Conservation (phyloP, 2,888 invertebrate species). For the Philaethria dido region DNA sequence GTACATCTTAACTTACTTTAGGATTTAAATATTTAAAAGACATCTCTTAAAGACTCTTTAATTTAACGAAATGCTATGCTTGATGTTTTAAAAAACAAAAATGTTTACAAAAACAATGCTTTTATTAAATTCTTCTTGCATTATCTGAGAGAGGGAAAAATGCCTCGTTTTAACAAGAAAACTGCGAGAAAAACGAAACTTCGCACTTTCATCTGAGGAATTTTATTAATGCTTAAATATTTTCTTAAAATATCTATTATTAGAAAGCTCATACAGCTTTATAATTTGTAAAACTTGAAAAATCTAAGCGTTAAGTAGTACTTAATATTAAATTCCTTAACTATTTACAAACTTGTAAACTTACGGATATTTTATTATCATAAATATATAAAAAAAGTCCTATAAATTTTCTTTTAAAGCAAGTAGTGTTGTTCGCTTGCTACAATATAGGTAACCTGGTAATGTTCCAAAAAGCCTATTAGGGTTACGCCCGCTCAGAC, state of each 20-base stretch:
- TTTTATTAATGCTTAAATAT: slow-evolving; percentile 75
- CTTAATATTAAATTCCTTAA: not conserved
- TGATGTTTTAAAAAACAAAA: slow-evolving; percentile 45
- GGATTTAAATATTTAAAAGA: slow-evolving; percentile 4
- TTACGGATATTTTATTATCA: slow-evolving; percentile 6
- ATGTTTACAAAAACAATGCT: slow-evolving; percentile 64
- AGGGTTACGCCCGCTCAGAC: slow-evolving; percentile 54
- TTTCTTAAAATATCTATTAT: slow-evolving; percentile 63
- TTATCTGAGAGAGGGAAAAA: slow-evolving; percentile 71
- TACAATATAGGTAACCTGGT: slow-evolving; percentile 61
- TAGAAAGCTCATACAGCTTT: slow-evolving; percentile 5
- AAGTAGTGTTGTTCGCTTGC: slow-evolving; percentile 35
- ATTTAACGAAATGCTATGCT: slow-evolving; percentile 31
- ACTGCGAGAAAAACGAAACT: slow-evolving; percentile 66
- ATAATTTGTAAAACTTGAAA: not conserved
- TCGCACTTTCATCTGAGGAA: slow-evolving; percentile 69
- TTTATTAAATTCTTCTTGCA: slow-evolving; percentile 79
- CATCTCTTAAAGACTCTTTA: slow-evolving; percentile 32
- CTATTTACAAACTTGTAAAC: not conserved
- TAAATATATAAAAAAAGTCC: slow-evolving; percentile 6
- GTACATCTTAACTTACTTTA: not conserved
- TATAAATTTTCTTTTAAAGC: slow-evolving; percentile 40
- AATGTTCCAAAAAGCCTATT: slow-evolving; percentile 79
- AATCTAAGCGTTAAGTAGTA: not conserved
- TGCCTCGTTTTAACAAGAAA: slow-evolving; percentile 62